phyloP scores from a whole-genome alignment of 2,797 vertebrate genomes.

The Eidolon dupreanum region DNA sequence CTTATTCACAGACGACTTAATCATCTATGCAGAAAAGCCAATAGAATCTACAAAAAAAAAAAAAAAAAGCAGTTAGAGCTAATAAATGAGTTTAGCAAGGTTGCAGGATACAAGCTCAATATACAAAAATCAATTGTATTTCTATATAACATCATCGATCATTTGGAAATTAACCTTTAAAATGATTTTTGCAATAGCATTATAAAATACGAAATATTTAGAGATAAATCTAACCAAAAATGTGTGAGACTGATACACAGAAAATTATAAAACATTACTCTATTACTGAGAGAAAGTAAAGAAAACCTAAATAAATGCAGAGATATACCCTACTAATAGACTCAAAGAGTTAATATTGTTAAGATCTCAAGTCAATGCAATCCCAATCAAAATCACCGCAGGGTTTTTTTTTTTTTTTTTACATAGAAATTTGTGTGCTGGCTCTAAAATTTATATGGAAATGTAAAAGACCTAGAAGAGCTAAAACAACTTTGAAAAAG shows the following conservation, averaged over 20 bases:
- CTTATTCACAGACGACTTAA: neutral
- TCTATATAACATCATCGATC: neutral
- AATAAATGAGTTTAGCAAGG: neutral
- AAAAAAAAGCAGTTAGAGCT: neutral
- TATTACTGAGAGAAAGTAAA: neutral
- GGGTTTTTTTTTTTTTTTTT: neutral
- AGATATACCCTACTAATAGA: neutral
- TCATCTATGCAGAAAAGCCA: neutral
- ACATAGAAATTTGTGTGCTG: neutral
- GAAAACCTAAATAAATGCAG: neutral
- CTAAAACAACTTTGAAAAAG: neutral
- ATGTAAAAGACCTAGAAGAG: neutral
- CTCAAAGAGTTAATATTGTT: constrained; percentile 7
- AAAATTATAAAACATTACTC: constrained; percentile 5
- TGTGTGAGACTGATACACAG: neutral
- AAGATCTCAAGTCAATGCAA: neutral
- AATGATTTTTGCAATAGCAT: neutral
- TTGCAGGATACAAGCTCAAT: neutral
- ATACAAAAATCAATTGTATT: neutral
- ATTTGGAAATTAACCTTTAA: constrained; percentile 7
- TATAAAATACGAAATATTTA: neutral
- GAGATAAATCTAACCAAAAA: neutral
- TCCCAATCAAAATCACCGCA: neutral
- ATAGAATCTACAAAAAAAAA: neutral
- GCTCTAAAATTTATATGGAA: constrained; percentile 17